These are phyloP conservation scores for Penaeus vannamei DNA, from an alignment of 1,140 invertebrate genomes.

Conservation along the genomic window DNA sequence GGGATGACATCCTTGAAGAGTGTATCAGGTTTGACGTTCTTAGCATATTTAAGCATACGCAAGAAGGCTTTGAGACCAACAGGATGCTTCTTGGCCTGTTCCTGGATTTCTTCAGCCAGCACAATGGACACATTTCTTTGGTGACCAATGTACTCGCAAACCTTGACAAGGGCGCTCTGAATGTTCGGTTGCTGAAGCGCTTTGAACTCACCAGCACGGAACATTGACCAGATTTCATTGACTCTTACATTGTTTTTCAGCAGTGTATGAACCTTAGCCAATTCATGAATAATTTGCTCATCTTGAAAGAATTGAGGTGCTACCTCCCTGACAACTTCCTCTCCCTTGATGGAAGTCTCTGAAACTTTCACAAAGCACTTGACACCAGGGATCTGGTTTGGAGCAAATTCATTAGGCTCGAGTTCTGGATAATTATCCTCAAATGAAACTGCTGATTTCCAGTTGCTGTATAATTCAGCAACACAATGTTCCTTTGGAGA, in stretches of 20 bases:
- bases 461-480: constrained; percentile 62
- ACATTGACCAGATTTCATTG: constrained; percentile 68
- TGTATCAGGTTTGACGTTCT: constrained; percentile 67
- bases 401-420: constrained; percentile 64
- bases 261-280: constrained; percentile 63
- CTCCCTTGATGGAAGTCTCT: constrained; percentile 67
- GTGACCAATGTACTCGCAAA: constrained; percentile 67
- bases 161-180: constrained; percentile 66
- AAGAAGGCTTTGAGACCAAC: constrained; percentile 69
- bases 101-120: constrained; percentile 80
- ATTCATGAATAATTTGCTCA: constrained; percentile 62
- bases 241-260: constrained; percentile 65
- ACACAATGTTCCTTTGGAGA: constrained; percentile 71
- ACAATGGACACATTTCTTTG: constrained; percentile 71
- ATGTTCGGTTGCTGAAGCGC: constrained; percentile 66
- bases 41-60: constrained; percentile 68
- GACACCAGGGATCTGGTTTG: constrained; percentile 67
- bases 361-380: constrained; percentile 67
- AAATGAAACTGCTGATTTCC: constrained; percentile 63
- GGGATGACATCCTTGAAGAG: constrained; percentile 72
- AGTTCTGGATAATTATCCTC: constrained; percentile 67
- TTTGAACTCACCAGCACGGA: constrained; percentile 67
- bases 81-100: constrained; percentile 64
- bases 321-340: constrained; percentile 67
- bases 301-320: constrained; percentile 68